A percentile compares a stretch with the other conserved stretches of the same genome.
These are phyloP conservation scores for Aurelia aurita DNA, from an alignment of 30 jellyfish, hydroid and myxozoan species.

Conservation along the genomic window DNA sequence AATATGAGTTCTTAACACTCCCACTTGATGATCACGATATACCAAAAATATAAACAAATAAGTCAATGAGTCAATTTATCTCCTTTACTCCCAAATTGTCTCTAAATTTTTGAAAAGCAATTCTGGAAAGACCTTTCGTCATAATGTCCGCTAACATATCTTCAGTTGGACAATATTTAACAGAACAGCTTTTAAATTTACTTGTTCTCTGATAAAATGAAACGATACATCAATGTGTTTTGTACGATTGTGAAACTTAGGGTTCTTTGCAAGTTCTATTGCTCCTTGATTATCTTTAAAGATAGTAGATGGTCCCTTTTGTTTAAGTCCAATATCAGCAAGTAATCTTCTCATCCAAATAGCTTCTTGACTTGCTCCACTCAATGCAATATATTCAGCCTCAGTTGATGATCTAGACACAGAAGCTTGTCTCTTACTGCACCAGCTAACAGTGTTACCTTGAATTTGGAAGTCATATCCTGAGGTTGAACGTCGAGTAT, in stretches of 20 bases:
- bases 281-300: slow-evolving; percentile 72
- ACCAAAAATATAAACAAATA: not conserved
- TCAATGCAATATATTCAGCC: slow-evolving; percentile 21
- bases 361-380: slow-evolving; percentile 31
- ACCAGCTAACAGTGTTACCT: slow-evolving; percentile 30
- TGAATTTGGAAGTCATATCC: slow-evolving; percentile 14
- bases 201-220: slow-evolving; percentile 44
- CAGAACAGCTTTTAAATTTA: slow-evolving; percentile 10
- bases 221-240: slow-evolving; percentile 49
- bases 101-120: slow-evolving; percentile 29
- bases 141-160: slow-evolving; percentile 52
- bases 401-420: slow-evolving; percentile 39
- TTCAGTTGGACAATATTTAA: slow-evolving; percentile 44
- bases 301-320: slow-evolving; percentile 22
- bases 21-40: too few relatives aligned
- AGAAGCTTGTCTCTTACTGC: slow-evolving; percentile 7
- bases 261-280: slow-evolving; percentile 55
- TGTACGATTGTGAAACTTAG: slow-evolving; percentile 41
- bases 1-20: too few relatives aligned
- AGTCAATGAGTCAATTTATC: not conserved
- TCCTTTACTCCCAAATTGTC: slow-evolving; percentile 33
- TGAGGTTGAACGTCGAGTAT: slow-evolving; percentile 39
- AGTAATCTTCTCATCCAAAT: slow-evolving; percentile 47
- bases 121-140: slow-evolving; percentile 39
- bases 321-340: slow-evolving; percentile 39